phyloP scores from a whole-genome alignment of 2,113 vertebrate genomes.

The Gasterosteus aculeatus region DNA sequence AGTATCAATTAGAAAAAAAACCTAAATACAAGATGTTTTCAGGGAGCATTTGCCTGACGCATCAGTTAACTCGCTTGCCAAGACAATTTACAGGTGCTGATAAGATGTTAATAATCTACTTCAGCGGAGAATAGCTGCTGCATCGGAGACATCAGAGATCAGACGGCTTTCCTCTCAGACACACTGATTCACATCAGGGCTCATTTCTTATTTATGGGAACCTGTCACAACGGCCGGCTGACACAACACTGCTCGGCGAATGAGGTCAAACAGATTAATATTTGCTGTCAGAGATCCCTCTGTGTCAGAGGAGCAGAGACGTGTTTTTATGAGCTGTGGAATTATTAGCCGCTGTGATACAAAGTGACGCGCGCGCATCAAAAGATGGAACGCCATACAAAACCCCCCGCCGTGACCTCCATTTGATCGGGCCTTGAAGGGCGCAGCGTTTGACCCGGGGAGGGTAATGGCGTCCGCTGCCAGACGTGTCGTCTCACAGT shows the following conservation, averaged over 20 bases:
- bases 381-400: conserved; percentile 17
- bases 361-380: neutral
- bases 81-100: conserved; percentile 32
- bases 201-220: conserved; percentile 50
- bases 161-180: conserved; percentile 30
- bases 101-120: conserved; percentile 25
- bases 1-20: neutral
- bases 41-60: neutral
- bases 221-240: conserved; percentile 12
- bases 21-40: conserved; percentile 2
- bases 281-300: conserved; percentile 32
- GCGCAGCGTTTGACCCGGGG: conserved; percentile 17
- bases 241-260: conserved; percentile 16
- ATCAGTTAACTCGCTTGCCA: conserved; percentile 4
- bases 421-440: conserved; percentile 21
- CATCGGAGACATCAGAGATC: conserved; percentile 14
- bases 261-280: conserved; percentile 43
- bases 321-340: conserved; percentile 17
- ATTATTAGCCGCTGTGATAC: neutral
- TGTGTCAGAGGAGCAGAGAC: conserved; percentile 22
- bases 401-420: neutral
- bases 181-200: conserved; percentile 14
- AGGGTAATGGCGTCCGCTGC: neutral
- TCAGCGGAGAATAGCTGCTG: neutral
- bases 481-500: neutral